Conservation (phyloP, 2,888 invertebrate genomes). For the Malthinus flaveolus region DNA sequence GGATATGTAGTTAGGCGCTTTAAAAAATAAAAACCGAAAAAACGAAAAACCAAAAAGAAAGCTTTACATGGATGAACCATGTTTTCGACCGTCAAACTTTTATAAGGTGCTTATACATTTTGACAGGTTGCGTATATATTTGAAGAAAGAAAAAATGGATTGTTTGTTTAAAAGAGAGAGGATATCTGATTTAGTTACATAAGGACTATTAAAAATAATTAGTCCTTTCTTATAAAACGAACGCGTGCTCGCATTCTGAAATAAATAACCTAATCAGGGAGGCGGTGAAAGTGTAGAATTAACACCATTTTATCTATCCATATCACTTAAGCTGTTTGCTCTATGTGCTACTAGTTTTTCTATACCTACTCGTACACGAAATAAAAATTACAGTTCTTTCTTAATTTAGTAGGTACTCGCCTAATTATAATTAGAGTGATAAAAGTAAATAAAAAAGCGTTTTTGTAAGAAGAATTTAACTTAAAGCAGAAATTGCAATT, state of each 20-base stretch:
- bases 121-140: background rate
- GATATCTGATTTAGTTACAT: slow-evolving; percentile 39
- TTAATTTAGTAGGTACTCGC: too few species aligned
- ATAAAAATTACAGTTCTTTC: too few species aligned
- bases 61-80: too few species aligned
- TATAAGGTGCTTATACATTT: too few species aligned
- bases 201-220: slow-evolving; percentile 52
- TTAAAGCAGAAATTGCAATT: too few species aligned
- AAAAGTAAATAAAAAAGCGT: too few species aligned
- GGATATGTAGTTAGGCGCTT: too few species aligned
- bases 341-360: background rate
- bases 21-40: too few species aligned
- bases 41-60: too few species aligned
- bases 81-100: too few species aligned
- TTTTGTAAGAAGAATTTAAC: too few species aligned
- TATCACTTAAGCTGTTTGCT: slow-evolving; percentile 28
- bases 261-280: slow-evolving; percentile 46
- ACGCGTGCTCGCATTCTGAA: slow-evolving; percentile 48
- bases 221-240: slow-evolving; percentile 46
- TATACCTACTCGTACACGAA: background rate
- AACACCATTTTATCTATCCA: slow-evolving; percentile 35
- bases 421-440: too few species aligned
- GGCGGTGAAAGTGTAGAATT: slow-evolving; percentile 40
- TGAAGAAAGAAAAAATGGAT: slow-evolving; percentile 11
- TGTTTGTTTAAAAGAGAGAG: slow-evolving; percentile 20